Base-by-base conservation (phyloP, 2,797 vertebrate species). In the Neosilurus mollespiculum region DNA sequence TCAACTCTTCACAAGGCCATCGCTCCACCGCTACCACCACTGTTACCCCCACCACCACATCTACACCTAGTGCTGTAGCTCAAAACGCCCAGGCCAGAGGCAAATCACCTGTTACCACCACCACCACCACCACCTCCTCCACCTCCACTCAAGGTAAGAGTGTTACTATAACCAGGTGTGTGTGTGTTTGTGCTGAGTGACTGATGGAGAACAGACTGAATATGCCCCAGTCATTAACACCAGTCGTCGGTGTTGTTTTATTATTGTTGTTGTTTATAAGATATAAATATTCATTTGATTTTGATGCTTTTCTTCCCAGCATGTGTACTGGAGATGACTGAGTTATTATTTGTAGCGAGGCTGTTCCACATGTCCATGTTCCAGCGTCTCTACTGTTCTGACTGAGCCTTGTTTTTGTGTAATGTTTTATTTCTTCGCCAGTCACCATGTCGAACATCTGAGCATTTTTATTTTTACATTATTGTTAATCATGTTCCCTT, bases 121-220 rank as follows among this genome's bases (percentile, higher is more conserved):
- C n/a, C n/a, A n/a, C n/a, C n/a, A n/a, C n/a, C n/a, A n/a, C n/a
- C n/a, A n/a, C n/a, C n/a, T n/a, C n/a, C n/a, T n/a, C 95, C 9
- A 92, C 95, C 43, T 92, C 95, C 22, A 87, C 94, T 79, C 96
- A 96, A 86, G 95, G 97, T 97, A 95, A 94, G 93, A 88, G 8
- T 20, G 34, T 51, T 43, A 69, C 34, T 43, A 9, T 72, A 72
- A 24, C 14, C 16, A 16, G 8, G 22, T 8, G 2, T 43, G 37
- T 43, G 37, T 43, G 37, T 43, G 37, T 43, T 2, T 43, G 37
- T 43, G 37, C 37, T 43, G 37, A 43, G 37, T 34, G 15, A 34
- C 30, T 34, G 26, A 18, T 66, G 26, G 6, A 16, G 64, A 34
- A 15, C 64, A 34, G 15, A 18, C 26, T 66, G 11, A 26, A 15